These are phyloP conservation scores for Conomelus anceps DNA, from an alignment of 2,888 invertebrate genomes.

Conservation along the genomic window DNA sequence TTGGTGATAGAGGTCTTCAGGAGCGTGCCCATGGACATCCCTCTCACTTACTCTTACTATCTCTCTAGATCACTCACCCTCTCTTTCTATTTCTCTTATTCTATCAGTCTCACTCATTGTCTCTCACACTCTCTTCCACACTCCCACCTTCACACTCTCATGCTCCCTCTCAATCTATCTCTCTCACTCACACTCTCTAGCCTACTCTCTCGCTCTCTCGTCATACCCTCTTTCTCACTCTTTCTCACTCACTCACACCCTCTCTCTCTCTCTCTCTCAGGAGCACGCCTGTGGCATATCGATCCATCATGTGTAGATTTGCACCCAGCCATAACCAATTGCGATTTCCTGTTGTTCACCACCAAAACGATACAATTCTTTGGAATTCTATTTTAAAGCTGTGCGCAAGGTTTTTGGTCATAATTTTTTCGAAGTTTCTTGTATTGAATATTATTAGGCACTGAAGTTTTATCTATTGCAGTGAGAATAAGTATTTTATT, in stretches of 20 bases:
- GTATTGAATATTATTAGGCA: too few relatives aligned
- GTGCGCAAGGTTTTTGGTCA: background rate
- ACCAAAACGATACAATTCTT: too few relatives aligned
- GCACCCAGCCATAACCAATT: background rate
- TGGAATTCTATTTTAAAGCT: background rate
- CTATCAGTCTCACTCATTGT: background rate
- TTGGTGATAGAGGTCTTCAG: too few relatives aligned
- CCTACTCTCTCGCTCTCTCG: background rate
- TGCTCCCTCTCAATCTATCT: background rate
- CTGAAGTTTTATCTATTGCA: too few relatives aligned
- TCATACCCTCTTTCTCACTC: background rate
- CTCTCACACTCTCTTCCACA: background rate
- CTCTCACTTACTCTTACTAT: background rate
- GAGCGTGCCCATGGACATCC: too few relatives aligned
- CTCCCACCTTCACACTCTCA: background rate
- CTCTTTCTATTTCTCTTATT: background rate
- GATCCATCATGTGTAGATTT: background rate
- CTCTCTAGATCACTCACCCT: background rate
- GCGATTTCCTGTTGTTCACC: background rate
- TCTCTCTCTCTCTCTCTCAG: background rate
- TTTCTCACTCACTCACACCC: background rate
- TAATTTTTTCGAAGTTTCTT: too few relatives aligned
- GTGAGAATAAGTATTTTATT: too few relatives aligned
- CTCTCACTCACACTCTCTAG: background rate
- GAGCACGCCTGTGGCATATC: background rate